Percentiles rank a stretch among this genome's conserved stretches.
phyloP scores from a whole-genome alignment of 2,888 invertebrate genomes.

The Eristalis intricaria region DNA sequence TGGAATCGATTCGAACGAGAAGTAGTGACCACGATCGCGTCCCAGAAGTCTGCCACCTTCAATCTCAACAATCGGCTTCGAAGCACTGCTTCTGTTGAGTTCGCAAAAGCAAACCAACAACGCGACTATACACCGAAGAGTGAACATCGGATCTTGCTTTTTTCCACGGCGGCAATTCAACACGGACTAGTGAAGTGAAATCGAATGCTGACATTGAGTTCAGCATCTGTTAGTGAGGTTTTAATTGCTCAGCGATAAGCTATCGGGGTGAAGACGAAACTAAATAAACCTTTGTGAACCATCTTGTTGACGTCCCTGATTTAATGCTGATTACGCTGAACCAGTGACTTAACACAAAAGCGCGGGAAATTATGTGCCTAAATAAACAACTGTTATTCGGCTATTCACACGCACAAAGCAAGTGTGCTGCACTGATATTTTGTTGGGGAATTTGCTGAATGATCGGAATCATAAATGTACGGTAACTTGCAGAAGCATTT shows the following conservation, averaged over 20 bases:
- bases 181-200: background rate
- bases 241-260: background rate
- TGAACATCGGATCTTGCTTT: background rate
- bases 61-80: conserved; percentile 73
- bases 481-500: too few relatives aligned
- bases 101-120: background rate
- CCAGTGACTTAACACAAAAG: too few relatives aligned
- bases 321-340: too few relatives aligned
- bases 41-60: conserved; percentile 76
- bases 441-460: too few relatives aligned
- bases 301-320: background rate
- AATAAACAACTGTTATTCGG: too few relatives aligned
- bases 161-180: background rate
- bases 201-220: background rate
- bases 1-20: conserved; percentile 86
- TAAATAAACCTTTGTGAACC: background rate
- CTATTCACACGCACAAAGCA: too few relatives aligned
- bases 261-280: background rate
- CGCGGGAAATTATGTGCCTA: too few relatives aligned
- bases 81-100: background rate
- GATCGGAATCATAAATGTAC: too few relatives aligned
- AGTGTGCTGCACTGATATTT: too few relatives aligned
- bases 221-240: background rate
- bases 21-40: conserved; percentile 78
- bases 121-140: background rate